These are phyloP conservation scores for Epinephelus coioides DNA, from an alignment of 2,797 vertebrate genomes.

Conservation along the genomic window DNA sequence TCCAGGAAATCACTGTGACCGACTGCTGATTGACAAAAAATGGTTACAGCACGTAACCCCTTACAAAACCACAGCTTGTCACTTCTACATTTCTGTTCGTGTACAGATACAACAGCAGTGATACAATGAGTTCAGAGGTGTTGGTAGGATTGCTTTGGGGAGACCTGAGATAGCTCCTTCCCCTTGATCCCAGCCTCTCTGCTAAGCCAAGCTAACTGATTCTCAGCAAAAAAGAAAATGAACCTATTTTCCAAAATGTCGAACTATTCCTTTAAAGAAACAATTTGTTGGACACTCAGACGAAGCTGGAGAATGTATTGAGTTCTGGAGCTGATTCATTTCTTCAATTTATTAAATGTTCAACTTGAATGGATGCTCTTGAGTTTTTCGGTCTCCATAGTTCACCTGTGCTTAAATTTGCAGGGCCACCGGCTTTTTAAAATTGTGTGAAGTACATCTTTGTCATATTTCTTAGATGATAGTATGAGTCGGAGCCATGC, in stretches of 20 bases:
- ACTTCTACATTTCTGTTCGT: background rate
- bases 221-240: background rate
- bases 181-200: background rate
- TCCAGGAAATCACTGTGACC: background rate
- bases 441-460: background rate
- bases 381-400: background rate
- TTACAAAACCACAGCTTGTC: background rate
- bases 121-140: background rate
- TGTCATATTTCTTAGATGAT: slow-evolving; percentile 7
- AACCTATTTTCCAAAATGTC: background rate
- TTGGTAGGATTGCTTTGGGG: background rate
- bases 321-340: background rate
- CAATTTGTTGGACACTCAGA: background rate
- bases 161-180: background rate
- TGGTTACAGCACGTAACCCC: too few species aligned
- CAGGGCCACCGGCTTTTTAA: slow-evolving; percentile 4
- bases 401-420: background rate
- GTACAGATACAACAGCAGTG: background rate
- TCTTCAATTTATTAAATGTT: background rate
- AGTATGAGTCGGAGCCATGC: background rate
- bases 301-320: background rate
- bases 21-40: background rate
- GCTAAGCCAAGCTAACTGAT: background rate
- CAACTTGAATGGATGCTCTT: background rate
- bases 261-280: background rate